phyloP scores from a whole-genome alignment of 2,888 invertebrate genomes.

The Cataglyphis cursor region DNA sequence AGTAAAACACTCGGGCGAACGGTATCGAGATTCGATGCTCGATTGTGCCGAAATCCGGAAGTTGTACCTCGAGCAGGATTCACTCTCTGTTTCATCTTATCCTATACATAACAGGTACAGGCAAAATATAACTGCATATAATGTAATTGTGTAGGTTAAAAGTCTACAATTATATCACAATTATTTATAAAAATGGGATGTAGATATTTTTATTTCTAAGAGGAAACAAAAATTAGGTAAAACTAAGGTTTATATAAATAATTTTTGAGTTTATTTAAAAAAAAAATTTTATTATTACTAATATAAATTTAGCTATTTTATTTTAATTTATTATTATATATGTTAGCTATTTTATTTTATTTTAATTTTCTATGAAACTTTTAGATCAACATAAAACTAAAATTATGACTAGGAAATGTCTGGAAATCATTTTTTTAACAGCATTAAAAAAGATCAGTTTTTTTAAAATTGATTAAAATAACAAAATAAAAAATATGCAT shows the following conservation, averaged over 20 bases:
- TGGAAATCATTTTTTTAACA: not conserved
- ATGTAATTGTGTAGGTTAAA: conserved; percentile 6
- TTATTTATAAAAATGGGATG: not conserved
- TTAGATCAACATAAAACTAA: not conserved
- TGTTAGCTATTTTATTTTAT: not conserved
- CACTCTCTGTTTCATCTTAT: not conserved
- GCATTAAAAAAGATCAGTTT: not conserved
- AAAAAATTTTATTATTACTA: not conserved
- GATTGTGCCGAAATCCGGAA: conserved; percentile 49
- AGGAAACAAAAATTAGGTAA: not conserved
- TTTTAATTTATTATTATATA: not conserved
- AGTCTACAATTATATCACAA: not conserved
- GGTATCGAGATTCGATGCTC: conserved; percentile 30
- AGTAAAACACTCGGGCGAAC: conserved; percentile 28
- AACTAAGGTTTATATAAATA: not conserved
- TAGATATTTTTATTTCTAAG: not conserved
- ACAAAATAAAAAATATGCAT: not conserved
- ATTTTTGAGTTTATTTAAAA: not conserved
- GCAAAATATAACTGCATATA: not conserved
- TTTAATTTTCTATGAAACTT: not conserved
- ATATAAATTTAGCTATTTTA: conserved; percentile 4
- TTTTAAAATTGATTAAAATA: not conserved
- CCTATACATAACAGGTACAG: not conserved
- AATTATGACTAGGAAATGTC: not conserved
- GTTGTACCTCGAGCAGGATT: conserved; percentile 16